phyloP scores from a whole-genome alignment of 1,140 invertebrate species.

The Temnothorax longispinosus region DNA sequence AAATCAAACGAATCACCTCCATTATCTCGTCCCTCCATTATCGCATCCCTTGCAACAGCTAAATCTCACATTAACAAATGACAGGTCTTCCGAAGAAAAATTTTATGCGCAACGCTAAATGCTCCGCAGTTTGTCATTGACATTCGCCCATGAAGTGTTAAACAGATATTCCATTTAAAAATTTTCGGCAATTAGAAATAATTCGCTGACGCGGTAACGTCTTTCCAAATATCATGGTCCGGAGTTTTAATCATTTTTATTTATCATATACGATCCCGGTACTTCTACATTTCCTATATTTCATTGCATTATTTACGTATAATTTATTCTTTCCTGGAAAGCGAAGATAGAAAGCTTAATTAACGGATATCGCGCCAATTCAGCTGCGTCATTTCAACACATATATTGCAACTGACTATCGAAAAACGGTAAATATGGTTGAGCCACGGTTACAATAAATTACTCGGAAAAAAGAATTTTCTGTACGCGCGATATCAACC shows the following conservation, averaged over 20 bases:
- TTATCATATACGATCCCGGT: neutral
- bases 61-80: slow-evolving; percentile 54
- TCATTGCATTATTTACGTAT: neutral
- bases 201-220: neutral
- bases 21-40: slow-evolving; percentile 62
- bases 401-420: slow-evolving; percentile 14
- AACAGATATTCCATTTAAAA: neutral
- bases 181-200: neutral
- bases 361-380: neutral
- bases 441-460: neutral
- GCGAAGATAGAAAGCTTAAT: neutral
- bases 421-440: neutral
- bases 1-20: slow-evolving; percentile 69
- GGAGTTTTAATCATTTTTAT: neutral
- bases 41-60: slow-evolving; percentile 33
- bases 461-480: neutral
- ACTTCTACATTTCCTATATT: neutral
- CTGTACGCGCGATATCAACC: neutral
- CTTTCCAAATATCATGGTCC: neutral
- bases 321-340: neutral
- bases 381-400: neutral
- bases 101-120: slow-evolving; percentile 25
- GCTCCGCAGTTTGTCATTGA: slow-evolving; percentile 11
- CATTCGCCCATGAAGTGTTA: neutral
- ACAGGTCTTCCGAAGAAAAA: slow-evolving; percentile 19